Base-by-base conservation (phyloP, 92 coral and sea anemone species). In the Desmophyllum pertusum region DNA sequence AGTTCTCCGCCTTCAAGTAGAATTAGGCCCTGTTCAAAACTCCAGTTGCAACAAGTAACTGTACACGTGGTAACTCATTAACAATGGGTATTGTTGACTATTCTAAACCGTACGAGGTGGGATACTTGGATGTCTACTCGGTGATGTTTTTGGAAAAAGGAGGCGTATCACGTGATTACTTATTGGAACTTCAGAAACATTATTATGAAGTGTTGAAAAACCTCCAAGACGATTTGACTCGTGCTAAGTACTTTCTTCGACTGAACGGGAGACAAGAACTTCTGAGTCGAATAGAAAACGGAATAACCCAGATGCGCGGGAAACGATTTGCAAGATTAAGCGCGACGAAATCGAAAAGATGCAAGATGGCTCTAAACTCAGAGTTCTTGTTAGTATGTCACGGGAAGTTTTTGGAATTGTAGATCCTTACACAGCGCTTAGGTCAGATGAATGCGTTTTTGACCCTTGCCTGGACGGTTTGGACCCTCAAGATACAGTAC, bases 371-470 rank as follows among this genome's bases (percentile, higher is more conserved):
- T 21, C 21, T 25, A 8, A 19, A 9, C 78, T 43, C 10, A 73
- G 45, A 52, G 45, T 51, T 10, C 43, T 76, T 37, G 88, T 91
- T 3, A 79, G 55, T 40, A 75, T 84, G 55, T 91, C 94, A 45
- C 87, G 94, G 72, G 85, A 87, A 70, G 94, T 91, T 6, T 85
- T 78, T 68, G 94, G 94, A 6, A 76, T 91, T 25, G 72, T 72
- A 37, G 93, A 90, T 77, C 93, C 93, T 36, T 83, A 85, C 52
- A 83, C 64, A 40, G n/a, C 38, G 8, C 85, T 91, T 13, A 68
- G 76, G 68, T 75, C 83, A 85, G 89, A 84, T 29, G 81, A 88
- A 39, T 91, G 94, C 27, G 84, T 81, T 52, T 91, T 91, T 57
- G 68, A 73, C 35, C 94, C 94, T 36, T 81, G 87, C 35, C 62